Evolutionary conservation across 2,797 vertebrate species (phyloP).

Genomic region (Centropyge bicolor): DNA sequence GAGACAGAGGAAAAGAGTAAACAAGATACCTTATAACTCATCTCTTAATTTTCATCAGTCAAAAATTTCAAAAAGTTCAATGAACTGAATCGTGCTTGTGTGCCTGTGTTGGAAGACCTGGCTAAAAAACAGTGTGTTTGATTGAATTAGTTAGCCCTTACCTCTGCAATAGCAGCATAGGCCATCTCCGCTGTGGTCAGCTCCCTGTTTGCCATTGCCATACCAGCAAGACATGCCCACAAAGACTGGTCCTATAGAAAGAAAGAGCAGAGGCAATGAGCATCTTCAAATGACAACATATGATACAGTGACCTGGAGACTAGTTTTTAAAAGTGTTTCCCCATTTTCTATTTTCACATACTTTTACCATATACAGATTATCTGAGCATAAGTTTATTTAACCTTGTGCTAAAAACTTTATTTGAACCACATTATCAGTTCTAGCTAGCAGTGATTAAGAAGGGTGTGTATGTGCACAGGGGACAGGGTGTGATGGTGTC

Average conservation of each 20-base stretch:
- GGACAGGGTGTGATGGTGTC: constrained; percentile 5
- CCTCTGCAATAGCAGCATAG: constrained; percentile 94
- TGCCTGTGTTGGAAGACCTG: not conserved
- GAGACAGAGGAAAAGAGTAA: not conserved
- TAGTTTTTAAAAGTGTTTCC: not conserved
- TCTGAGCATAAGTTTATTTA: not conserved
- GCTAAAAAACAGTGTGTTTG: not conserved
- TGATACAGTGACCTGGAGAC: not conserved
- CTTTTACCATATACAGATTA: not conserved
- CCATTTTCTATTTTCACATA: not conserved
- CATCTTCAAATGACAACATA: constrained; percentile 1
- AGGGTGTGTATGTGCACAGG: not conserved
- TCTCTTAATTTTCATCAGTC: not conserved
- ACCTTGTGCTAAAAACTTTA: not conserved
- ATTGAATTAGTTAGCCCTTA: constrained; percentile 66
- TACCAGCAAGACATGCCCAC: constrained; percentile 96
- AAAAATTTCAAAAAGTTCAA: not conserved
- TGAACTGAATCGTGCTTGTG: not conserved
- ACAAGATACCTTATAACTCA: not conserved
- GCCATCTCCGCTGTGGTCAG: constrained; percentile 94
- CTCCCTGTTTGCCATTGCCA: constrained; percentile 93
- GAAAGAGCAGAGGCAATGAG: constrained; percentile 10
- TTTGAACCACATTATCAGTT: not conserved
- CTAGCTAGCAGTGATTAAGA: not conserved
- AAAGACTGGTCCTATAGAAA: constrained; percentile 90